A percentile compares a stretch with the other conserved stretches of the same genome.
These are phyloP conservation scores for Aplodontia rufa DNA, from an alignment of 2,113 vertebrate genomes.

Conservation along the genomic window DNA sequence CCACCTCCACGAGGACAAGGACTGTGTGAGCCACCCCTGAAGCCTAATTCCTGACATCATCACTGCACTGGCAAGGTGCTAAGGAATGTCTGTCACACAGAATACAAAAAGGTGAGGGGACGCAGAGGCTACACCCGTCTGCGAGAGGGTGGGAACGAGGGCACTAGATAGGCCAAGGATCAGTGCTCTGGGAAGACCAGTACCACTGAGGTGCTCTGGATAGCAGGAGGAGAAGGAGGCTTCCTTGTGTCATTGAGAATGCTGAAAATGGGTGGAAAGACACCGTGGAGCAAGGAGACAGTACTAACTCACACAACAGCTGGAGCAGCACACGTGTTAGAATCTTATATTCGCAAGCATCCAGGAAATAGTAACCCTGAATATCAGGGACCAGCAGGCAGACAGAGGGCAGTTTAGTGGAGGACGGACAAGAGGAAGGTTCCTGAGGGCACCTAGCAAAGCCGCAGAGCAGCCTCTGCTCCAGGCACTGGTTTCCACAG, in stretches of 20 bases:
- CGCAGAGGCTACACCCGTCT: rapidly evolving
- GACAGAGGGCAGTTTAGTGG: not conserved
- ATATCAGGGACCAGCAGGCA: not conserved
- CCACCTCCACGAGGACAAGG: not conserved
- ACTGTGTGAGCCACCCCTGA: not conserved
- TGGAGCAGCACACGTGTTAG: rapidly evolving
- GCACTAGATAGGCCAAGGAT: not conserved
- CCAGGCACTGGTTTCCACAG: rapidly evolving
- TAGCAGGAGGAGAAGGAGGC: not conserved
- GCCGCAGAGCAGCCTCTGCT: rapidly evolving
- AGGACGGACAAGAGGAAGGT: rapidly evolving
- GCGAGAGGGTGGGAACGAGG: rapidly evolving
- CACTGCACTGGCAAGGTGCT: not conserved
- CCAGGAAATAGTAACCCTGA: not conserved
- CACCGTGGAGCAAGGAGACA: too few relatives aligned
- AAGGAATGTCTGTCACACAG: not conserved
- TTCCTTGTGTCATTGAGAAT: not conserved
- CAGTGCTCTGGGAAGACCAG: rapidly evolving
- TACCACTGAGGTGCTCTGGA: too few relatives aligned
- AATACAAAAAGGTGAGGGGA: not conserved
- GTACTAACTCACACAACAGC: not conserved
- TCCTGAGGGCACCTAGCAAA: rapidly evolving
- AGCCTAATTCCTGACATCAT: rapidly evolving
- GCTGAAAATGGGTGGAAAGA: not conserved
- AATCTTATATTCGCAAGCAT: not conserved